Conservation (phyloP, 2,888 invertebrate genomes). For the Metopia argyrocephala region DNA sequence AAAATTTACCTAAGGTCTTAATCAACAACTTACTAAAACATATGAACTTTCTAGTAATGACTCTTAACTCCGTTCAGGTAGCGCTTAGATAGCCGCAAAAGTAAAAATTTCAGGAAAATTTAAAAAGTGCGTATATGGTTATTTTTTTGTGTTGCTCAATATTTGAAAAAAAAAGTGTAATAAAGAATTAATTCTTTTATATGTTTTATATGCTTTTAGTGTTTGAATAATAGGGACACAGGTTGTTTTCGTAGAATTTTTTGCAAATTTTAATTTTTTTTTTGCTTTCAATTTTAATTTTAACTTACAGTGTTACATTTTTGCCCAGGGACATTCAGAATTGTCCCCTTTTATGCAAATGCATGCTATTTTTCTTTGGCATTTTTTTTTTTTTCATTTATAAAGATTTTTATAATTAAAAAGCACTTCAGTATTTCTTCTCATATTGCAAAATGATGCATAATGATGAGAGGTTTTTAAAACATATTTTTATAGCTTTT, state of each 20-base stretch:
- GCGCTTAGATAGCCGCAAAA: too few relatives aligned
- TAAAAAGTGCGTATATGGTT: too few relatives aligned
- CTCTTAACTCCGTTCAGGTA: too few relatives aligned
- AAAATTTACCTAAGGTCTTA: too few relatives aligned
- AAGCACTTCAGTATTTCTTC: constrained; percentile 47
- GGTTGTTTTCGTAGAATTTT: constrained; percentile 37
- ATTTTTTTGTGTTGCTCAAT: too few relatives aligned
- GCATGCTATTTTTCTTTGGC: background rate
- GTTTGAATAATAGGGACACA: constrained; percentile 20
- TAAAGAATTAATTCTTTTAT: constrained; percentile 8
- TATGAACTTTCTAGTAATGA: too few relatives aligned
- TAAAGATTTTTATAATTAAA: constrained; percentile 43
- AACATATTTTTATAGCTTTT: too few relatives aligned
- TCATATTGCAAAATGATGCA: too few relatives aligned
- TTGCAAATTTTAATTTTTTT: constrained; percentile 18
- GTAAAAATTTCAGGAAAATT: too few relatives aligned
- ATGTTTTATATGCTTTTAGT: constrained; percentile 1
- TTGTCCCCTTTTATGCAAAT: constrained; percentile 27
- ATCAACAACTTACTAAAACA: too few relatives aligned
- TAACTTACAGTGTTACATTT: constrained; percentile 50
- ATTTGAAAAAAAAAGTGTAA: too few relatives aligned
- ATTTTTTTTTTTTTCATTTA: background rate
- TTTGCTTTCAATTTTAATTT: constrained; percentile 24
- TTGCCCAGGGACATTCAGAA: constrained; percentile 39
- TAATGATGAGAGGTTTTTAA: too few relatives aligned